These are phyloP conservation scores for Sigmodon hispidus DNA, from an alignment of 2,113 vertebrate species.

Conservation along the genomic window DNA sequence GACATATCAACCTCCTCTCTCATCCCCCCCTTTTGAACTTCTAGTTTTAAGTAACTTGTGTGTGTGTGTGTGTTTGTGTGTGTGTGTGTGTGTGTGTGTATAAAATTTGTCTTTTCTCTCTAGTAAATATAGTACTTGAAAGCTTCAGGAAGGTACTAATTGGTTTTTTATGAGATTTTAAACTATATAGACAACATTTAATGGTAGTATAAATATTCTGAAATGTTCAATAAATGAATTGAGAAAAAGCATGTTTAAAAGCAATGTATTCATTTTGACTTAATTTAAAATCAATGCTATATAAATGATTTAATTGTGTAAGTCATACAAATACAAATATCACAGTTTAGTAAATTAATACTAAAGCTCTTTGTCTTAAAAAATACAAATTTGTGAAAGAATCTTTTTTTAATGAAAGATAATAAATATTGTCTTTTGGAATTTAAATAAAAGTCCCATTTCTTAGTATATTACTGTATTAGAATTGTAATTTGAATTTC, in stretches of 20 bases:
- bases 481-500: background rate
- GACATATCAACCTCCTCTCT: slow-evolving; percentile 62
- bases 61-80: background rate
- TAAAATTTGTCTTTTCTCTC: background rate
- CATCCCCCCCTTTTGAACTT: slow-evolving; percentile 60
- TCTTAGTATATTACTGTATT: slow-evolving; percentile 4
- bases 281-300: slow-evolving; percentile 36
- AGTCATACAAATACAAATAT: background rate
- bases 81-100: background rate
- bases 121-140: background rate
- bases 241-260: background rate
- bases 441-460: slow-evolving; percentile 15
- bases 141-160: background rate
- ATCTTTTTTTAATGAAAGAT: background rate
- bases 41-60: slow-evolving; percentile 56
- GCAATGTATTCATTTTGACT: background rate
- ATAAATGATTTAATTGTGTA: background rate
- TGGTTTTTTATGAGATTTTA: slow-evolving; percentile 46
- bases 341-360: background rate
- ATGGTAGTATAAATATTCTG: slow-evolving; percentile 5
- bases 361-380: background rate
- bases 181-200: background rate
- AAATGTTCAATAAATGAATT: slow-evolving; percentile 40
- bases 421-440: slow-evolving; percentile 1
- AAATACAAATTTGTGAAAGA: background rate